A percentile compares a stretch with the other conserved stretches of the same genome.
Evolutionary conservation across 1,140 invertebrate species (phyloP).

Genomic region (Pseudomyrmex dendroicus): DNA sequence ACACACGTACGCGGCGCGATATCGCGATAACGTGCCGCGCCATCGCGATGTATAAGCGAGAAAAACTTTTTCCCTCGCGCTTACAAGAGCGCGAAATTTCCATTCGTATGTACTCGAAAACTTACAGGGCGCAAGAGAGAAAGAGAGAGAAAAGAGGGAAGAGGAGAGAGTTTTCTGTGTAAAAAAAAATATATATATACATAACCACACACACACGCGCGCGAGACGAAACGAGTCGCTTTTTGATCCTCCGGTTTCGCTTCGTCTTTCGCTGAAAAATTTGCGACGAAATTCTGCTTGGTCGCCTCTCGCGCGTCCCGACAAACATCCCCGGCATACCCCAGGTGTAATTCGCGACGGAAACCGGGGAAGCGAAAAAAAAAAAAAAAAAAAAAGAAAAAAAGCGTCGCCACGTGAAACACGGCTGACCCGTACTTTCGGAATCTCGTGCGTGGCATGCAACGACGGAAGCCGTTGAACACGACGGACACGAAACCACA

Average conservation of each 20-base stretch:
- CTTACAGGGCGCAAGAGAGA: no score
- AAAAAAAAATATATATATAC: slow-evolving; percentile 16
- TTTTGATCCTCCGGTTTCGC: slow-evolving; percentile 26
- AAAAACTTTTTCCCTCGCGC: slow-evolving; percentile 20
- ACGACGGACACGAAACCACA: slow-evolving; percentile 62
- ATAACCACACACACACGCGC: not conserved
- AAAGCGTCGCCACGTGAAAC: slow-evolving; percentile 63
- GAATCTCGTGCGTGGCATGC: slow-evolving; percentile 66
- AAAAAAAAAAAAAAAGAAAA: slow-evolving; percentile 9
- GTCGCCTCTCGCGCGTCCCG: slow-evolving; percentile 45
- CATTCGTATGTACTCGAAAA: slow-evolving; percentile 23
- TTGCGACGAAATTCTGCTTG: slow-evolving; percentile 43
- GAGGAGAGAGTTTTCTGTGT: not conserved
- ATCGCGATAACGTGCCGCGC: slow-evolving; percentile 14
- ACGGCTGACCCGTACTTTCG: slow-evolving; percentile 52
- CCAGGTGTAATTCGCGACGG: slow-evolving; percentile 40
- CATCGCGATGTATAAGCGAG: slow-evolving; percentile 10
- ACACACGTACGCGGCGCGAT: not conserved
- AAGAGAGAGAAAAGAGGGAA: no score
- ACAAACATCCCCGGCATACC: slow-evolving; percentile 50
- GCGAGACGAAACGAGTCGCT: slow-evolving; percentile 6
- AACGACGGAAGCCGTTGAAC: slow-evolving; percentile 67
- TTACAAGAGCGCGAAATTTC: slow-evolving; percentile 14
- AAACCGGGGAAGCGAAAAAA: not conserved
- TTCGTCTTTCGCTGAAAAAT: slow-evolving; percentile 1